Percentiles rank a stretch among this genome's conserved stretches.
Conservation (phyloP, 2,888 invertebrate genomes). For the Trissolcus brochymenae region DNA sequence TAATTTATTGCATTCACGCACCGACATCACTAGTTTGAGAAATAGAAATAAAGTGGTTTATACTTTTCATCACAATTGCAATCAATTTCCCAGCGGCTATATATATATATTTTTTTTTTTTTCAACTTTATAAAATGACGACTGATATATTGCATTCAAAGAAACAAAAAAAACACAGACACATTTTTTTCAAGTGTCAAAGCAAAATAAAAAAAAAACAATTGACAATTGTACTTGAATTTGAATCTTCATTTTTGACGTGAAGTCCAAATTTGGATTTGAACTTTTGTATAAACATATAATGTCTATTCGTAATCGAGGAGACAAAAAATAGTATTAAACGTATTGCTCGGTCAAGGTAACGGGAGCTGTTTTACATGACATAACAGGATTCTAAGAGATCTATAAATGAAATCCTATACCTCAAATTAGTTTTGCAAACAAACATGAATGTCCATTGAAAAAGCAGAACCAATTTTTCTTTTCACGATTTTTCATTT, state of each 20-base stretch:
- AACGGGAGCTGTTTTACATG: constrained; percentile 54
- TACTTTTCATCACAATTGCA: constrained; percentile 23
- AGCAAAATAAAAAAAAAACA: too few relatives aligned
- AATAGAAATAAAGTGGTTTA: constrained; percentile 22
- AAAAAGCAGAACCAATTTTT: too few relatives aligned
- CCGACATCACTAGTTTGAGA: constrained; percentile 34
- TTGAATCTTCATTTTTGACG: too few relatives aligned
- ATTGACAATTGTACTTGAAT: too few relatives aligned
- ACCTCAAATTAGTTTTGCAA: background rate
- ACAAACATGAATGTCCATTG: background rate
- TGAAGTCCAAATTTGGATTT: too few relatives aligned
- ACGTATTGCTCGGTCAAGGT: constrained; percentile 56
- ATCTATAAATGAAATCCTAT: constrained; percentile 32
- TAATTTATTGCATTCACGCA: constrained; percentile 38
- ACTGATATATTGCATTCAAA: too few relatives aligned
- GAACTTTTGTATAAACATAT: too few relatives aligned
- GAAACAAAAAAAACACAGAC: too few relatives aligned
- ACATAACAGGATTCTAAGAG: constrained; percentile 37
- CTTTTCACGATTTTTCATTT: too few relatives aligned
- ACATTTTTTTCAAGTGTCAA: background rate
- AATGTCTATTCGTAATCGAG: too few relatives aligned
- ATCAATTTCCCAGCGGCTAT: constrained; percentile 1
- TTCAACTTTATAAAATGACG: too few relatives aligned
- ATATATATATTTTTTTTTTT: too few relatives aligned
- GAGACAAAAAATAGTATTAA: constrained; percentile 63